Conservation (phyloP, 2,113 vertebrate genomes). For the Noturus placidus region DNA sequence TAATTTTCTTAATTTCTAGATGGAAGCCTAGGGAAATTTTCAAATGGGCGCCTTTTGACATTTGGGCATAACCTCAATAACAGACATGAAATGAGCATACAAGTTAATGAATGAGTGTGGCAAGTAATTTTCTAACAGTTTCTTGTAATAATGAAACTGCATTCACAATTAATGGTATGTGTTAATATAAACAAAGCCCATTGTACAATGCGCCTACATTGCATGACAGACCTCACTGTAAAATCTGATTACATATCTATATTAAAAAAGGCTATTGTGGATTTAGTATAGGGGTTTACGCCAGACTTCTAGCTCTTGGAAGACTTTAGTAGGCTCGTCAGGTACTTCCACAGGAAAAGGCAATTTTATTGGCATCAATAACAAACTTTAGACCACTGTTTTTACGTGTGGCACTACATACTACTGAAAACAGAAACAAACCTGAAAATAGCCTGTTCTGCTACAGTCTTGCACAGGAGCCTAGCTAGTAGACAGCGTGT, state of each 20-base stretch:
- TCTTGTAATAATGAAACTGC: slow-evolving; percentile 7
- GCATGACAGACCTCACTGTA: background rate
- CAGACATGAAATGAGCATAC: background rate
- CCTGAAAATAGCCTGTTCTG: background rate
- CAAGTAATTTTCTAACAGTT: background rate
- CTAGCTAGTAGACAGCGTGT: background rate
- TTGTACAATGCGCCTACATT: background rate
- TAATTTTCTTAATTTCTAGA: slow-evolving; percentile 9
- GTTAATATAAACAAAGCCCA: background rate
- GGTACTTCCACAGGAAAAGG: background rate
- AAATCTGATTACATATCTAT: background rate
- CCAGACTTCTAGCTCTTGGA: background rate
- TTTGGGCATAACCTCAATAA: slow-evolving; percentile 10
- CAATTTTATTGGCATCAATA: background rate
- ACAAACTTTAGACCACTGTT: background rate
- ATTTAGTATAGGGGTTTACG: background rate
- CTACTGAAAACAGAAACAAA: background rate
- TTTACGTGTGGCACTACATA: background rate
- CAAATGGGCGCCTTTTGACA: slow-evolving; percentile 11
- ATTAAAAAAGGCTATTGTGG: background rate
- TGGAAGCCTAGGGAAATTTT: slow-evolving; percentile 5
- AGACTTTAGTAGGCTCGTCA: background rate
- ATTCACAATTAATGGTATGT: background rate
- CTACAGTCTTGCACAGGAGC: background rate
- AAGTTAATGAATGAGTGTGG: slow-evolving; percentile 6